Base-by-base conservation (phyloP, 2,888 invertebrate species). In the Harpalus rufipes region DNA sequence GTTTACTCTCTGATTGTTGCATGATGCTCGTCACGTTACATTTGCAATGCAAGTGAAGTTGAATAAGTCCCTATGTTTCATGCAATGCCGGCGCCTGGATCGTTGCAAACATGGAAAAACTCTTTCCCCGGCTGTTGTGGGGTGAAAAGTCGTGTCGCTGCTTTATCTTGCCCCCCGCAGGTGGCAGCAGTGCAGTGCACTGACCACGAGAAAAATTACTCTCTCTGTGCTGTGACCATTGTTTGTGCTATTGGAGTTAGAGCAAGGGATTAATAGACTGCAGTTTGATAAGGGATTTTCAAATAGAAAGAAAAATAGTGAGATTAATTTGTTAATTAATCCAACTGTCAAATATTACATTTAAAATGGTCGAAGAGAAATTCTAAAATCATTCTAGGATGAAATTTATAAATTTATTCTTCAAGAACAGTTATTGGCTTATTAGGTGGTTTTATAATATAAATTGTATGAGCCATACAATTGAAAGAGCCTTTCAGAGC, bases 111-210 rank as follows among this genome's bases (percentile, higher is more conserved):
- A 63, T 12, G 63, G 63, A 63, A 63, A 63, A 63, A 63, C 44
- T 59, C 41, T 81, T 63, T 16, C 56, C 78, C 78, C 39, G 59
- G 63, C 32, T 18, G 80, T 14, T 63, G 63, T 18, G 61, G 41
- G 63, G 61, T 44, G 44, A 61, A 59, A 32, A 25, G 59, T 41
- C 21, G 80, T 81, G 80, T 81, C 61, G 61, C 63, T 61, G 59
- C 80, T 81, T 81, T 81, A 81, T 81, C 80, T 81, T 59, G 63
- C 21, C n/a, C 80, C n/a, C 80, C 7, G 61, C 61, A 81, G 61
- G 80, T 59, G 80, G 80, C 61, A 63, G 21, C 25, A 63, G 18
- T 63, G 59, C 63, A 81, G 39, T 21, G 63, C 63, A 21, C 63
- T 63, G 63, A 63, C 63, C 63, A 21, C 63, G 63, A 63, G 63